These are phyloP conservation scores for Cynocephalus volans DNA, from an alignment of 2,113 vertebrate genomes.

Conservation along the genomic window DNA sequence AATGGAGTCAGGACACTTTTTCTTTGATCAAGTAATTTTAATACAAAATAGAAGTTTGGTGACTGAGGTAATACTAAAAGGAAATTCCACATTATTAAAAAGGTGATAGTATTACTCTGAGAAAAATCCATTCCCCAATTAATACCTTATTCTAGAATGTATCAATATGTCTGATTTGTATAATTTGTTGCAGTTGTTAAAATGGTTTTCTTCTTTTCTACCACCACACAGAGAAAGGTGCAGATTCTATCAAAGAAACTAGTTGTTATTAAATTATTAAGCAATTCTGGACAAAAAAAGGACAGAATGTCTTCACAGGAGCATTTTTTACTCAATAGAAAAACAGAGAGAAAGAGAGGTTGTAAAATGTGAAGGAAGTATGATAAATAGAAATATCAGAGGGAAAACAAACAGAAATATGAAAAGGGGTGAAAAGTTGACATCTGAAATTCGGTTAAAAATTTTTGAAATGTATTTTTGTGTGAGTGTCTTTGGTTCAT, in stretches of 20 bases:
- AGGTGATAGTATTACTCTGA: fast-evolving
- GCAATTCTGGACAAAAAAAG: background rate
- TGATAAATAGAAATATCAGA: no score
- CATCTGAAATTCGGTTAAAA: background rate
- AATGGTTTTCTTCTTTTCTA: background rate
- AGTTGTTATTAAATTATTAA: background rate
- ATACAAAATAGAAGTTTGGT: background rate
- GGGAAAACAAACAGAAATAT: no score
- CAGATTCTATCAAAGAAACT: fast-evolving
- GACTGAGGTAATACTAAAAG: no score
- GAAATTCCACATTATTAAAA: background rate
- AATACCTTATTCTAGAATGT: background rate
- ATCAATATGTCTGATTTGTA: background rate
- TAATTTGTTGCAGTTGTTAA: background rate
- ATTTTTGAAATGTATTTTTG: background rate
- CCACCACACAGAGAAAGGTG: fast-evolving
- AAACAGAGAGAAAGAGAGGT: fast-evolving
- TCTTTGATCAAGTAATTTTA: background rate
- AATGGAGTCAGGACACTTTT: background rate
- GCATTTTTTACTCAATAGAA: background rate
- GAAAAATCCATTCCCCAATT: background rate
- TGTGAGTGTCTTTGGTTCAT: background rate
- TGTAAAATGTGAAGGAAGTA: background rate
- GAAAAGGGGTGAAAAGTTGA: background rate
- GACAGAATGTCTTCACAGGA: fast-evolving